Evolutionary conservation across 1,140 invertebrate species (phyloP).

Genomic region (Andricus grossulariae): DNA sequence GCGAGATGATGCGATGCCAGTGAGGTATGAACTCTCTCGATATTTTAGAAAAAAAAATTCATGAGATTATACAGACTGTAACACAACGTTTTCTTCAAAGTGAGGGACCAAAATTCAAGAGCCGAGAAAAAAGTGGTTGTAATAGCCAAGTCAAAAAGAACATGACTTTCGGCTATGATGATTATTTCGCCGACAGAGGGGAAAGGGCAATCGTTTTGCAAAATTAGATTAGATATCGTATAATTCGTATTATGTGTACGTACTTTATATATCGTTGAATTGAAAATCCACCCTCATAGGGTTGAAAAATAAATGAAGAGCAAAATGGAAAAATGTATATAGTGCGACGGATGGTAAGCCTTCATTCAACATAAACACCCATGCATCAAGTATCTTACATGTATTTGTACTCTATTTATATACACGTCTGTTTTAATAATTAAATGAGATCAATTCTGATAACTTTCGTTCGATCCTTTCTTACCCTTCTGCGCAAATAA

Average conservation of each 20-base stretch:
- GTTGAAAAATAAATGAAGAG: conserved; percentile 40
- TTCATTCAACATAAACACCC: conserved; percentile 58
- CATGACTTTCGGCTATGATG: conserved; percentile 43
- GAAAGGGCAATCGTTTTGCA: conserved; percentile 5
- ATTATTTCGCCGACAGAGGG: conserved; percentile 30
- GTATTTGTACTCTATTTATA: conserved; percentile 75
- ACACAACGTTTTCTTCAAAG: conserved; percentile 13
- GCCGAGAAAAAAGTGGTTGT: neutral
- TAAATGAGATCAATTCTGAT: conserved; percentile 65
- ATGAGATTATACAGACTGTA: conserved; percentile 23
- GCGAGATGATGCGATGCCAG: neutral
- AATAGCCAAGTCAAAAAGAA: neutral
- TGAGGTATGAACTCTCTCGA: neutral
- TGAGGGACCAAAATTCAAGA: neutral
- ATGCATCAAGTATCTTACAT: conserved; percentile 67
- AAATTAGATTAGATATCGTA: conserved; percentile 20
- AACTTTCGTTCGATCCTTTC: neutral
- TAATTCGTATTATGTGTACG: conserved; percentile 3
- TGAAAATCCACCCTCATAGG: conserved; percentile 44
- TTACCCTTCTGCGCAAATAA: neutral
- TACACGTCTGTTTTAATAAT: conserved; percentile 73
- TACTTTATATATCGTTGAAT: conserved; percentile 14
- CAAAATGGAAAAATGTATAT: conserved; percentile 67
- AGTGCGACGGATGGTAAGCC: conserved; percentile 59
- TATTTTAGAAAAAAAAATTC: neutral